phyloP scores from a whole-genome alignment of 2,113 vertebrate species.

The Melanerpes aurifrons region DNA sequence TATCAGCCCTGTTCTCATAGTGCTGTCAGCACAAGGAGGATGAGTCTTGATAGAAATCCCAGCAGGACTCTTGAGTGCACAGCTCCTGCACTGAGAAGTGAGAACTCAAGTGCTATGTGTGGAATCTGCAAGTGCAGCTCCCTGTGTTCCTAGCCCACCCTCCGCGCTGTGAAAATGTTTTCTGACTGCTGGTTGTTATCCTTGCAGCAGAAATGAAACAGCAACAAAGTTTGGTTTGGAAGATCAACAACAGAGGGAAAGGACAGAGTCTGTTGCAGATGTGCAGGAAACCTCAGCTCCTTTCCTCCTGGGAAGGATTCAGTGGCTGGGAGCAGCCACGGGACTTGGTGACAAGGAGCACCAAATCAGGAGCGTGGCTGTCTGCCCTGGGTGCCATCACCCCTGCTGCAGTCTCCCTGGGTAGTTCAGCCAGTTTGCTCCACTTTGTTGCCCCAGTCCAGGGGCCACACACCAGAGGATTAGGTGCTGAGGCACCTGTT shows the following conservation, averaged over 20 bases:
- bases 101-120: neutral
- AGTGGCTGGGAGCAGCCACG: accelerated
- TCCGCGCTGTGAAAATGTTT: neutral
- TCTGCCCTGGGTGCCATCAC: neutral
- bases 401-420: neutral
- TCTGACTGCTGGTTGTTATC: neutral
- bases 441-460: neutral
- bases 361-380: neutral
- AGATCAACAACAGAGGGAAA: neutral
- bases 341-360: neutral
- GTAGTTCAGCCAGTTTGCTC: neutral
- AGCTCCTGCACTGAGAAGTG: neutral
- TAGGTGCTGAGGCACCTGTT: neutral
- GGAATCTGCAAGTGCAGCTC: constrained; percentile 14
- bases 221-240: neutral
- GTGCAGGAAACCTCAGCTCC: neutral
- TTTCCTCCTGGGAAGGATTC: neutral
- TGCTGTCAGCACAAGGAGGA: neutral
- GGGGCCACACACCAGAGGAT: neutral
- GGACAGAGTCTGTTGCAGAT: accelerated
- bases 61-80: neutral
- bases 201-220: neutral
- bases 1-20: neutral
- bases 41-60: neutral
- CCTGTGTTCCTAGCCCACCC: neutral